Percentiles rank a stretch among this genome's conserved stretches.
These are phyloP conservation scores for Ophion ventricosus DNA, from an alignment of 2,888 invertebrate genomes.

Conservation along the genomic window DNA sequence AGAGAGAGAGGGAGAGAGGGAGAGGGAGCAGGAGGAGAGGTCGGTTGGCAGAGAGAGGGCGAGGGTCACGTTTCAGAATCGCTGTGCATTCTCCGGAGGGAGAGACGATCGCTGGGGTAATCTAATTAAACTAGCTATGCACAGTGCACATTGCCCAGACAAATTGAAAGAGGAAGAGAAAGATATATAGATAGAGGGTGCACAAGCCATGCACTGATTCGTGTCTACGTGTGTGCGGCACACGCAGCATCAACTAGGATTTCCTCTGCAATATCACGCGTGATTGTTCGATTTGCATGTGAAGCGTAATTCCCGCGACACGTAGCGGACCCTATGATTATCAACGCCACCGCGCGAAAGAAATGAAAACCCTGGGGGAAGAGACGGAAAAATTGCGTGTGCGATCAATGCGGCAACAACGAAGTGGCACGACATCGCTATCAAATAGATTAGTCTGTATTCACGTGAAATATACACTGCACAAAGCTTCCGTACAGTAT, in stretches of 20 bases:
- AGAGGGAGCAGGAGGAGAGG: not conserved
- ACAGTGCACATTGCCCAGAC: constrained; percentile 51
- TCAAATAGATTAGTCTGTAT: constrained; percentile 27
- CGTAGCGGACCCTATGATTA: constrained; percentile 72
- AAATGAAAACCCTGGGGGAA: constrained; percentile 2
- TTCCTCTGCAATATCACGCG: constrained; percentile 70
- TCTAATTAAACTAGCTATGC: constrained; percentile 78
- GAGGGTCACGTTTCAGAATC: constrained; percentile 7
- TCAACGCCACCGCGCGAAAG: constrained; percentile 68
- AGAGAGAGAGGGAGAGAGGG: not conserved
- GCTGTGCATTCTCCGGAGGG: constrained; percentile 21
- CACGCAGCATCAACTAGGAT: constrained; percentile 31
- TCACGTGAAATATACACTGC: not conserved
- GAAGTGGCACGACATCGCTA: constrained; percentile 13
- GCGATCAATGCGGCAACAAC: constrained; percentile 11
- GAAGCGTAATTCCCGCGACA: constrained; percentile 72
- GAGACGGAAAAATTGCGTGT: constrained; percentile 30
- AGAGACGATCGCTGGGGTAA: constrained; percentile 66
- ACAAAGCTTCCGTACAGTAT: too few relatives aligned
- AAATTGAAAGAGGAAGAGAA: constrained; percentile 30
- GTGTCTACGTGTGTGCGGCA: not conserved
- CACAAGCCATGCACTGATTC: not conserved
- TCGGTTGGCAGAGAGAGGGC: not conserved
- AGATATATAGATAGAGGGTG: constrained; percentile 1
- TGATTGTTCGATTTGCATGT: constrained; percentile 80